Base-by-base conservation (phyloP, 2,113 vertebrate species). In the Dunckerocampus dactyliophorus region DNA sequence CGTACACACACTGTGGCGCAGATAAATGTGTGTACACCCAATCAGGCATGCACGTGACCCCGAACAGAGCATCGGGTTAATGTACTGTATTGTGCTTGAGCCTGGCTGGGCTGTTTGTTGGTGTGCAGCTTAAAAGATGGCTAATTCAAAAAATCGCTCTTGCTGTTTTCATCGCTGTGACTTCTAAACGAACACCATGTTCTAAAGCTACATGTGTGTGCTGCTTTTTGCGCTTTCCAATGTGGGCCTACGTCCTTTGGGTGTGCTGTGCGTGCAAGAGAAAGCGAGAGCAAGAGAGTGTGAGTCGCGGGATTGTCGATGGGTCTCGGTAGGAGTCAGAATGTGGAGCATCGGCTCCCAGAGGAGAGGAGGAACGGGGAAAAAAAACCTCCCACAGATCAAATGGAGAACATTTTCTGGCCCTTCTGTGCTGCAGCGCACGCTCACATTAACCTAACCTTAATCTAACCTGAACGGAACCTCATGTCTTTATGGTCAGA, bases 351-450 rank as follows among this genome's bases (percentile, higher is more conserved):
- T 76, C 74, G 79, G 69, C 70, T 91, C 91, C 91, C 91, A 24
- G 69, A 83, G 86, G 91, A 92, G 82, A 66, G 59, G 81, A 86
- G 65, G 83, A 72, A 22, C 80, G 66, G 81, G 84, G 86, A 88
- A 55, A 54, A 56, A 56, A 56, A 39, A 81, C 76, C 82, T 90
- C 80, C 87, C 85, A 76, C 83, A 82, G 88, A 90, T 91, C 88
- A 91, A 91, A 91, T 91, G 86, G 83, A 89, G 90, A 91, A 91
- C 87, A 89, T 89, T 90, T 83, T 80, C 80, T 87, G 86, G 82
- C 82, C 85, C 69, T 61, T 55, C 82, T 85, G 54, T 69, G 78
- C 73, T 85, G 77, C 79, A 82, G 50, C 31, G 59, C 55, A 65
- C 59, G 59, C 61, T 48, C 45, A 60, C 53, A 54, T 12, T 50